Percentiles rank a stretch among this genome's conserved stretches.
These are phyloP conservation scores for Glaucidium brasilianum DNA, from an alignment of 2,113 vertebrate genomes.

Conservation along the genomic window DNA sequence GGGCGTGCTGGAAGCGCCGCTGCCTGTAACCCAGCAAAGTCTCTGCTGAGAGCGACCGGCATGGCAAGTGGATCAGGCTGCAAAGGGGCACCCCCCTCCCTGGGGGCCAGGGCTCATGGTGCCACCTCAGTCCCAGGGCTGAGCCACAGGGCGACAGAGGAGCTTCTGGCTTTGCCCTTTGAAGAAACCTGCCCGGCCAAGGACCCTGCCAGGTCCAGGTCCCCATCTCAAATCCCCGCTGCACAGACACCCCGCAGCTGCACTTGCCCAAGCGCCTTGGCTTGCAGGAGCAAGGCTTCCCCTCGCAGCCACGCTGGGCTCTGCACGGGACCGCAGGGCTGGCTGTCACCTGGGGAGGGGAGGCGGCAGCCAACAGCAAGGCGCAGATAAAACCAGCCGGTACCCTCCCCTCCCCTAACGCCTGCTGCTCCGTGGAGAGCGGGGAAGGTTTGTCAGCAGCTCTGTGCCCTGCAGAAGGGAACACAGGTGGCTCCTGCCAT, in stretches of 20 bases:
- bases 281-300: background rate
- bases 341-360: background rate
- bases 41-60: background rate
- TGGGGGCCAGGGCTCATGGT: background rate
- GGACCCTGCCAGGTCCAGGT: background rate
- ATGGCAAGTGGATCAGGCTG: background rate
- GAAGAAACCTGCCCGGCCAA: background rate
- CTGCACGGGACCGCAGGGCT: background rate
- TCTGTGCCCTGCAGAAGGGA: background rate
- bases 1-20: background rate
- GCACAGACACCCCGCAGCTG: background rate
- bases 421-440: background rate
- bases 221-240: accelerated
- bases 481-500: background rate
- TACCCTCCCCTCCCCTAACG: background rate
- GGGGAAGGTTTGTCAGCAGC: background rate
- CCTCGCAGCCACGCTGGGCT: background rate
- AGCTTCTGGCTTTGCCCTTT: background rate
- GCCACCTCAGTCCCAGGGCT: background rate
- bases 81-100: accelerated
- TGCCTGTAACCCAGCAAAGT: background rate
- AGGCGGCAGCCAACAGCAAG: background rate
- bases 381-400: background rate
- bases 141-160: background rate
- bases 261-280: background rate